These are phyloP conservation scores for Crambe crambe DNA, from an alignment of 37 sponge, comb jelly and placozoan species.

Conservation along the genomic window DNA sequence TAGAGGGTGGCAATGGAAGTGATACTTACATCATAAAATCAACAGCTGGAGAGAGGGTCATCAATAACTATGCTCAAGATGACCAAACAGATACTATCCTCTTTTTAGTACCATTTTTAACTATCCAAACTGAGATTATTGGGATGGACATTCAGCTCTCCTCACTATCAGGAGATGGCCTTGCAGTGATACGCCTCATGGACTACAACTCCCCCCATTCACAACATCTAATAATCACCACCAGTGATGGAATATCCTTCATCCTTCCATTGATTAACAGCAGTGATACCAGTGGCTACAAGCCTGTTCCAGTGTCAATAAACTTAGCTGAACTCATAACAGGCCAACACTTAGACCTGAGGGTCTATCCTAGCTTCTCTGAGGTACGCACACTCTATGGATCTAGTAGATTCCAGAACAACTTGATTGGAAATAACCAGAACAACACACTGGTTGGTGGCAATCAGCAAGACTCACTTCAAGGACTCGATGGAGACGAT, in stretches of 20 bases:
- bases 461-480: not conserved
- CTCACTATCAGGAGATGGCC: not conserved
- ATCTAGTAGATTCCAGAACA: not conserved
- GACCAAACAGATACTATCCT: conserved; percentile 6
- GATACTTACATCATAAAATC: not conserved
- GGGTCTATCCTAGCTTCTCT: not conserved
- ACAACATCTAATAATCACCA: no score
- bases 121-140: not conserved
- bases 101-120: not conserved
- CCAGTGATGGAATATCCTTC: no score
- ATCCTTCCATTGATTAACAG: no score
- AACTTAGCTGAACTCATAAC: no score
- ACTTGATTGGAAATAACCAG: not conserved
- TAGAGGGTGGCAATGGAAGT: conserved; percentile 11
- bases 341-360: not conserved
- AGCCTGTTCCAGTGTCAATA: no score
- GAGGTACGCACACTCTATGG: not conserved
- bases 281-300: no score
- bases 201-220: no score
- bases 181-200: not conserved
- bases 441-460: not conserved
- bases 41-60: not conserved
- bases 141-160: conserved; percentile 6
- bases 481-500: not conserved
- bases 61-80: conserved; percentile 16